Evolutionary conservation across 2,797 vertebrate genomes (phyloP), one percentile per base, ranked within the genome.

Genomic region (Leptodactylus fallax): DNA sequence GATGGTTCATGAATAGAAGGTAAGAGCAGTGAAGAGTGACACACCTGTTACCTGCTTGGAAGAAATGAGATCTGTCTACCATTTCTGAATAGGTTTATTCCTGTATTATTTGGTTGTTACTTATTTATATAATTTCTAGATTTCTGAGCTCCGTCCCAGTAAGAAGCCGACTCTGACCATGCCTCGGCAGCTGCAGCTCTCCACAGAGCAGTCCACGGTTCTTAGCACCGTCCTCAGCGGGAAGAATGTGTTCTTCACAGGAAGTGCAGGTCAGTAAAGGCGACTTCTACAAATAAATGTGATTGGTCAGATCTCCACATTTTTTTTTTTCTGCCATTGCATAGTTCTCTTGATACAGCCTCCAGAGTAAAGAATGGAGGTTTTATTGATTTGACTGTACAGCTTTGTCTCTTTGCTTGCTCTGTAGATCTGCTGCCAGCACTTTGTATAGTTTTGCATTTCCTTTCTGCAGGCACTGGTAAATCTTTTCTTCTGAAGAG

Each of bases 241-340:
- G 17, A 98, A 94, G 93, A 99, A 96, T 16, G 85, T 99, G 89
- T 99, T 99, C 95, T 99, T 99, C 90, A 99, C 98, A 0, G 98
- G 98, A 90, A 99, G 97, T 49, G 98, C 98, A 88, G 98, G 98
- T 98, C 90, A 89, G 85, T 0, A 17, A 7, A 1, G 27, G 7
- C 0, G 3, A 12, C 3, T 0, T 65, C 2, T n/a, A 9, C 21
- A 25, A 65, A 3, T 25, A 9, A 65, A 10, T 65, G 23, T n/a
- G 21, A 8, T 2, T 3, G 23, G 5, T 65, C n/a, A 25, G 17
- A 0, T 0, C 23, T 65, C 2, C 23, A 6, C 23, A 9, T n/a
- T n/a, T n/a, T n/a, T n/a, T n/a, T n/a, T n/a, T 9, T 2, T n/a
- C 14, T 27, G 27, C 3, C 23, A 14, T 67, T 3, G 25, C 23